phyloP scores from a whole-genome alignment of 2,888 invertebrate genomes.

The Cerastoderma edule region DNA sequence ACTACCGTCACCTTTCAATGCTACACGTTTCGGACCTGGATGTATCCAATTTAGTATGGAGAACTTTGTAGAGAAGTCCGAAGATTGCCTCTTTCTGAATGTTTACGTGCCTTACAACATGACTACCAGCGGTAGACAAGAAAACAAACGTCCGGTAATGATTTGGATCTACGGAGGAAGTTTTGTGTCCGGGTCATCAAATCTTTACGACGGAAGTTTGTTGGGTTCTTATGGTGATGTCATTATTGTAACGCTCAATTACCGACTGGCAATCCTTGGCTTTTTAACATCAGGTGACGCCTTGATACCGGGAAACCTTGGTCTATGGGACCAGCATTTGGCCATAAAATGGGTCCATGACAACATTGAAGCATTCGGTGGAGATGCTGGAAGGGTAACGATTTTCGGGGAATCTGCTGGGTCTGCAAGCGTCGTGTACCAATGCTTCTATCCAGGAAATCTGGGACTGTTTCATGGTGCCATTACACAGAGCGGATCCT shows the following conservation, averaged over 20 bases:
- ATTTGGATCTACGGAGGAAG: background rate
- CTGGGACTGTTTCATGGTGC: background rate
- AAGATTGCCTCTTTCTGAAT: constrained; percentile 13
- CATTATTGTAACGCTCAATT: constrained; percentile 6
- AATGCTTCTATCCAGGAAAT: background rate
- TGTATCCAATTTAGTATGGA: background rate
- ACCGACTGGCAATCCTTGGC: background rate
- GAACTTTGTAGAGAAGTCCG: background rate
- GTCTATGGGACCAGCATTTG: constrained; percentile 9
- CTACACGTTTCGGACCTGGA: background rate
- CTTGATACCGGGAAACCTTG: background rate
- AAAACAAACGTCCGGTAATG: no score
- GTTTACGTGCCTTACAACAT: constrained; percentile 3
- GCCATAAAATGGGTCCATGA: constrained; percentile 10
- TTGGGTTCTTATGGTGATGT: background rate
- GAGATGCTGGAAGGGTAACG: background rate
- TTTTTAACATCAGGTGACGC: background rate
- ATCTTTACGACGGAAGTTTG: background rate
- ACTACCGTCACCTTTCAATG: background rate
- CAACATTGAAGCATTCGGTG: background rate
- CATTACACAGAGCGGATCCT: background rate
- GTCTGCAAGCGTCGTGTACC: background rate
- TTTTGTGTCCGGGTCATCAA: background rate
- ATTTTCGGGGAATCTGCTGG: constrained; percentile 9
- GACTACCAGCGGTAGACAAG: background rate